phyloP scores from a whole-genome alignment of 2,113 vertebrate species.

The Myotis yumanensis region DNA sequence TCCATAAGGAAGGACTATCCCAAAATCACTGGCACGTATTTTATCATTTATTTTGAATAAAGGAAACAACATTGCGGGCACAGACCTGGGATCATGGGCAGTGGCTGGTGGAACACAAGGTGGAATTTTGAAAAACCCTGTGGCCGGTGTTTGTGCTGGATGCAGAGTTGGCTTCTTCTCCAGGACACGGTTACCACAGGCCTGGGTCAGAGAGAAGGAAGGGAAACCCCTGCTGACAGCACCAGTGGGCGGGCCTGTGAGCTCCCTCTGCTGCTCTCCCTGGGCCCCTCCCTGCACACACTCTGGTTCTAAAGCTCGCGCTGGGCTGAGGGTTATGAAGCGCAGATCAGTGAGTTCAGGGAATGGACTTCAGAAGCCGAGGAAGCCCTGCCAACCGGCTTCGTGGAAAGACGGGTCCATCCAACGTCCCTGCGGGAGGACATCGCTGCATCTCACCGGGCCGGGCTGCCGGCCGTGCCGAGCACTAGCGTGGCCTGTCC shows the following conservation, averaged over 20 bases:
- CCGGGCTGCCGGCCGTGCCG: neutral
- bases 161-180: neutral
- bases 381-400: neutral
- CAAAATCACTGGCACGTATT: neutral
- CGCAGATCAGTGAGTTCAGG: neutral
- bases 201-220: neutral
- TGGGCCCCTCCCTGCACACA: neutral
- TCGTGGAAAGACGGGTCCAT: neutral
- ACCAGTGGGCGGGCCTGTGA: too few relatives aligned
- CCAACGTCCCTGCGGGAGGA: neutral
- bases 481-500: neutral
- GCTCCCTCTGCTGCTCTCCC: neutral
- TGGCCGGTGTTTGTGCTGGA: neutral
- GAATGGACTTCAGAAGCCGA: neutral
- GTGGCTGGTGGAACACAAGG: neutral
- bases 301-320: neutral
- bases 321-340: neutral
- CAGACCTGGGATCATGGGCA: neutral
- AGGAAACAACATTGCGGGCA: neutral
- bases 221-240: neutral
- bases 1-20: neutral
- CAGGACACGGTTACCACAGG: neutral
- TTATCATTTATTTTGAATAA: neutral
- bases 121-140: neutral
- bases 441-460: neutral